A percentile compares a stretch with the other conserved stretches of the same genome.
Conservation (phyloP, 2,113 vertebrate species). For the Nansenia antarctica region DNA sequence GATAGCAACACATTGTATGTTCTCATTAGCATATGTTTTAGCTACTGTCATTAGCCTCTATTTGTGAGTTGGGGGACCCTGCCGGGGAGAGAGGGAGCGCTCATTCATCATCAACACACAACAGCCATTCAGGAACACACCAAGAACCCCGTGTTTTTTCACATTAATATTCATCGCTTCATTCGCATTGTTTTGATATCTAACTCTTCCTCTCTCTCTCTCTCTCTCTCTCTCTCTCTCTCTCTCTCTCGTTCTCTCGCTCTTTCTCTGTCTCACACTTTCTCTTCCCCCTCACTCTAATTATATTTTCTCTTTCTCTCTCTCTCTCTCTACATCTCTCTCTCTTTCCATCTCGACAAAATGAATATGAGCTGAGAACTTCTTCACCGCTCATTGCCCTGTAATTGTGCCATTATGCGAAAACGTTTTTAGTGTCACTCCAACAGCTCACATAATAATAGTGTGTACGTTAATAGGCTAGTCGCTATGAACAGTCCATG, state of each 20-base stretch:
- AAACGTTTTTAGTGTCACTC: constrained; percentile 36
- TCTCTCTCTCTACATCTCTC: constrained; percentile 17
- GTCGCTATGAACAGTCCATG: no score
- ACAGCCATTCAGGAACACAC: constrained; percentile 43
- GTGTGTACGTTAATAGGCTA: constrained; percentile 58
- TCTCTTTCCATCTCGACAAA: neutral
- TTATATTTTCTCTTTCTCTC: constrained; percentile 20
- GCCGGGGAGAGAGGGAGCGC: constrained; percentile 50
- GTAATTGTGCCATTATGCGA: constrained; percentile 27
- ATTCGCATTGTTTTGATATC: constrained; percentile 35
- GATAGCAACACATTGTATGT: constrained; percentile 54
- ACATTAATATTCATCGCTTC: constrained; percentile 63
- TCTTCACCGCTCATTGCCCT: constrained; percentile 8
- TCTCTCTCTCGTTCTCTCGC: no score
- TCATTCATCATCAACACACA: constrained; percentile 70
- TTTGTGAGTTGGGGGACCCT: constrained; percentile 71
- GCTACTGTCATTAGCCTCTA: constrained; percentile 69
- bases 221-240: constrained; percentile 10
- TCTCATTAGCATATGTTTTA: constrained; percentile 67
- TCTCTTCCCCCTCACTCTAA: constrained; percentile 28
- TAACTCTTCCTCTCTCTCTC: constrained; percentile 24
- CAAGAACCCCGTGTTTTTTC: constrained; percentile 41
- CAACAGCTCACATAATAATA: constrained; percentile 46
- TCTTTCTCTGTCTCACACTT: constrained; percentile 20
- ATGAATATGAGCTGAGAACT: constrained; percentile 12